Conservation (phyloP, 2,888 invertebrate genomes). For the Autographa pulchrina region DNA sequence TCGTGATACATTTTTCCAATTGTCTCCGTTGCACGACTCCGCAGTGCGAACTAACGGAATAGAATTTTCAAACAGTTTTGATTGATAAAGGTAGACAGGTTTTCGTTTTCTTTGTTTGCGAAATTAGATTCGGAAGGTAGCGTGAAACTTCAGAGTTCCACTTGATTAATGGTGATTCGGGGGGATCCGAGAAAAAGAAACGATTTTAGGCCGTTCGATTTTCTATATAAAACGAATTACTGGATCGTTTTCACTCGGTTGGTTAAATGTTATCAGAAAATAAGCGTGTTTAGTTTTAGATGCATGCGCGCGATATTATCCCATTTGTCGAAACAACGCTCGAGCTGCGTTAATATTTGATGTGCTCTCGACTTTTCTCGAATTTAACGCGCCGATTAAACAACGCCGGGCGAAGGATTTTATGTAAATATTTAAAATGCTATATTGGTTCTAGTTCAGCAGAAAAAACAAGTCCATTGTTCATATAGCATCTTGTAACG, state of each 20-base stretch:
- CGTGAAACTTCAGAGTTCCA: slow-evolving; percentile 84
- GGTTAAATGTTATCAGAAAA: slow-evolving; percentile 69
- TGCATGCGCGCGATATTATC: slow-evolving; percentile 84
- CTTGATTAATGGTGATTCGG: slow-evolving; percentile 87
- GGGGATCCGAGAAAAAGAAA: slow-evolving; percentile 76
- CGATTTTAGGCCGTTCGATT: slow-evolving; percentile 77
- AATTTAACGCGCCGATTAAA: slow-evolving; percentile 88
- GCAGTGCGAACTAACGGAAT: slow-evolving; percentile 85
- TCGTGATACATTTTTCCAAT: slow-evolving; percentile 88
- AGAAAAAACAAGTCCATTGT: slow-evolving; percentile 76
- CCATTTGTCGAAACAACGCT: slow-evolving; percentile 86
- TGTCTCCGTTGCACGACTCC: slow-evolving; percentile 82
- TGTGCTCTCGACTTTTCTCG: slow-evolving; percentile 88
- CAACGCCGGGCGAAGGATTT: slow-evolving; percentile 86
- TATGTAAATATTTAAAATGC: slow-evolving; percentile 88
- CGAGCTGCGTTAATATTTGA: slow-evolving; percentile 85
- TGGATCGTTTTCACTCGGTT: slow-evolving; percentile 64
- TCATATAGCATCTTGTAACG: slow-evolving; percentile 70
- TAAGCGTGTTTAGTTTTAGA: slow-evolving; percentile 81
- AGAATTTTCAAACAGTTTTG: slow-evolving; percentile 89
- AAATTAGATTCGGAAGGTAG: slow-evolving; percentile 87
- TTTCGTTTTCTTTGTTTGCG: slow-evolving; percentile 88
- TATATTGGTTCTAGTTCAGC: slow-evolving; percentile 86
- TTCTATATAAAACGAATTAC: slow-evolving; percentile 74
- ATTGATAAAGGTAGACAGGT: slow-evolving; percentile 89